Evolutionary conservation across 2,797 vertebrate genomes (phyloP), one percentile per base, ranked within the genome.

Genomic region (Pseudomugil tenellus): DNA sequence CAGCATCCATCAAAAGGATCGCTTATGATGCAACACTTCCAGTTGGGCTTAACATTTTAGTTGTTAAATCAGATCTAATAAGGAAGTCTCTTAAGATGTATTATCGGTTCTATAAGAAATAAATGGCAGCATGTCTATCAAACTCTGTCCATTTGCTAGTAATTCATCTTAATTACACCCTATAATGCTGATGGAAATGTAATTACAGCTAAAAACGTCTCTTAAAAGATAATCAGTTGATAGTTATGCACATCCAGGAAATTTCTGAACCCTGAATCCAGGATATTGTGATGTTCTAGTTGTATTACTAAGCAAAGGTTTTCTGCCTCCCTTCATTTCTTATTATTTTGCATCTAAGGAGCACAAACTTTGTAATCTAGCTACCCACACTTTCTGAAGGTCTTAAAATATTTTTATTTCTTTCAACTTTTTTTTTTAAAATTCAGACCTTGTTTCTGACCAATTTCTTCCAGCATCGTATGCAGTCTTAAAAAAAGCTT

Each of bases 121-220:
- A 37, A 12, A 23, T 5, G 9, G 39, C 37, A 43, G 52, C 54
- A 28, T 12, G 49, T 4, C 13, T 3, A 8, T 25, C 43, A 34
- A 29, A 51, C 26, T 8, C 23, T n/a, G 16, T 59, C 59, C 0
- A 67, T 72, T 48, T 65, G 21, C 5, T 25, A 41, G 51, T 54
- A 53, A 43, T 46, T 21, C 7, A 34, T 53, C 37, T 9, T 57
- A 29, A 65, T 63, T 58, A 34, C 0, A 0, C 43, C 25, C 8
- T 43, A 52, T 34, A 34, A 11, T 26, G 14, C 46, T 41, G 35
- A 31, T 2, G 63, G n/a, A 52, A 59, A 46, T 41, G 8, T 31
- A 19, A 31, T 54, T 29, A 26, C 23, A 28, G 25, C 11, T 43
- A 13, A 63, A 41, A 29, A 0, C 11, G 19, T 53, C 25, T 25